phyloP scores from a whole-genome alignment of 2,888 invertebrate species.

The Eupithecia exiguata region DNA sequence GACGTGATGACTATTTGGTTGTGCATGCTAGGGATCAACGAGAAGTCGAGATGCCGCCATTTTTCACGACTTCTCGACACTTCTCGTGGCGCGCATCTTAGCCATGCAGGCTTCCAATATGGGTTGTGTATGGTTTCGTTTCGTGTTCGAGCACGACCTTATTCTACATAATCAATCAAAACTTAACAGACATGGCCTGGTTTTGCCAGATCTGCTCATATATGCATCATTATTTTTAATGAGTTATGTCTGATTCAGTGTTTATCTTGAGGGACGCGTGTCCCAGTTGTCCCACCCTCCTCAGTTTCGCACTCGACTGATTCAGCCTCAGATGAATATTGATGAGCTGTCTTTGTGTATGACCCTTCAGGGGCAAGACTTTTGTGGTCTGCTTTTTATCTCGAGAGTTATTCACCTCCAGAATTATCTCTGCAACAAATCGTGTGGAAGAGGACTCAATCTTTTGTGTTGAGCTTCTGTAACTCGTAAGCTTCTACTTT shows the following conservation, averaged over 20 bases:
- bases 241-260: constrained; percentile 47
- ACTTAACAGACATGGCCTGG: constrained; percentile 9
- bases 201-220: constrained; percentile 23
- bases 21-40: too few species aligned
- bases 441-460: constrained; percentile 13
- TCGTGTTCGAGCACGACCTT: not conserved
- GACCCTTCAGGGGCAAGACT: constrained; percentile 33
- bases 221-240: constrained; percentile 47
- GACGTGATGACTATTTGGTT: too few species aligned
- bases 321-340: constrained; percentile 49
- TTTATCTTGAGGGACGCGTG: constrained; percentile 57
- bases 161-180: constrained; percentile 12
- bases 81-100: too few species aligned
- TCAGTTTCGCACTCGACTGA: constrained; percentile 60
- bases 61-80: too few species aligned
- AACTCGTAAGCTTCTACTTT: not conserved
- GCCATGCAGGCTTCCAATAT: not conserved
- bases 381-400: constrained; percentile 37
- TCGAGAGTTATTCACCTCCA: constrained; percentile 19
- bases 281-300: constrained; percentile 58
- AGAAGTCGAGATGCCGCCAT: too few species aligned
- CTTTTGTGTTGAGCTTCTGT: constrained; percentile 4
- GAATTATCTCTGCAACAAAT: constrained; percentile 25
- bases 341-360: constrained; percentile 43
- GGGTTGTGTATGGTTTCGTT: not conserved